phyloP scores from a whole-genome alignment of 1,140 invertebrate genomes.

The Mylabris phalerata region DNA sequence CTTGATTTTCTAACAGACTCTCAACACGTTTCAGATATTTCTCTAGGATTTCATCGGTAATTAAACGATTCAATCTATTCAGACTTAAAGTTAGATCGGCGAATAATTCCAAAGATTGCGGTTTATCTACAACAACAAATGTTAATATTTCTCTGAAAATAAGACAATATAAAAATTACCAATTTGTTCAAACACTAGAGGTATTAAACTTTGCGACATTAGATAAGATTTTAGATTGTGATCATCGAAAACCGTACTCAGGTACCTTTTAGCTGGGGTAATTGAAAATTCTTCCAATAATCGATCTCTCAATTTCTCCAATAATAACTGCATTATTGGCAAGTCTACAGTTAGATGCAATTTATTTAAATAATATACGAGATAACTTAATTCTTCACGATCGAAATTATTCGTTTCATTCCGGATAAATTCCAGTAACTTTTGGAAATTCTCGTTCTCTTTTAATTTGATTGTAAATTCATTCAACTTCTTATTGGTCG shows the following conservation, averaged over 20 bases:
- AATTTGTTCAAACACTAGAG: slow-evolving; percentile 27
- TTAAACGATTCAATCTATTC: slow-evolving; percentile 24
- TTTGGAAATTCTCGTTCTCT: slow-evolving; percentile 23
- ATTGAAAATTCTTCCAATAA: slow-evolving; percentile 22
- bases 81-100: slow-evolving; percentile 30
- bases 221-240: slow-evolving; percentile 26
- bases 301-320: slow-evolving; percentile 20
- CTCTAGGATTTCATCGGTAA: slow-evolving; percentile 26
- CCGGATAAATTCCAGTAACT: slow-evolving; percentile 21
- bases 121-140: slow-evolving; percentile 25
- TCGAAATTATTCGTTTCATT: slow-evolving; percentile 23
- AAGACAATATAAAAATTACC: slow-evolving; percentile 18
- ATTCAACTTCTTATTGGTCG: slow-evolving; percentile 6
- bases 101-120: slow-evolving; percentile 23
- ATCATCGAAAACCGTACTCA: slow-evolving; percentile 25
- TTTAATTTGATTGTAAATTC: slow-evolving; percentile 23
- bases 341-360: slow-evolving; percentile 24
- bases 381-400: slow-evolving; percentile 26
- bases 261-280: slow-evolving; percentile 17
- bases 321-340: slow-evolving; percentile 23
- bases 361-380: slow-evolving; percentile 32
- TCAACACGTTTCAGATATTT: slow-evolving; percentile 28
- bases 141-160: not conserved
- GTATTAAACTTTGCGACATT: slow-evolving; percentile 25
- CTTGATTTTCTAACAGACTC: slow-evolving; percentile 20